Evolutionary conservation across 2,888 invertebrate genomes (phyloP), one percentile per base, ranked within the genome.

Genomic region (Elaeidobius kamerunicus): DNA sequence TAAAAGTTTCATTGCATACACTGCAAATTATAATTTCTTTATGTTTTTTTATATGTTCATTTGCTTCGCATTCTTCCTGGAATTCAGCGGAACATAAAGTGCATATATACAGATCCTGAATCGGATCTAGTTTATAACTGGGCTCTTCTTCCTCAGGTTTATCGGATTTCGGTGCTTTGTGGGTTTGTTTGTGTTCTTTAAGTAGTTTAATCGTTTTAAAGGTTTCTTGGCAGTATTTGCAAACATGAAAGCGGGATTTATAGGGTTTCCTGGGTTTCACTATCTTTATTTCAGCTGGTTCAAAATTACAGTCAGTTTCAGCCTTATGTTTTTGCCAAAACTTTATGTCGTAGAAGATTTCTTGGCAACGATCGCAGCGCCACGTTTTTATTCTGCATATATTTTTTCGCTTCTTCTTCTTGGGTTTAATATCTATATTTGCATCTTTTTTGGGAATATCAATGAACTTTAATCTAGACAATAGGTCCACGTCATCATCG

Each of bases 71-170:
- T 38, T 59, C 44, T 12, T 58, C 56, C 51, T 64, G 63, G 39
- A 59, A 65, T 34, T 66, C 66, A 6, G 65, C 65, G 1, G 63
- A 64, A 45, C 66, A 65, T n/a, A 63, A 64, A 32, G 59, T 61
- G 47, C 68, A 68, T 16, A 66, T 60, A 45, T 58, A 68, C 1
- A 67, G 56, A 11, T 68, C 65, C 36, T 65, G 63, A 17, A 50
- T 19, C 16, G 62, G 55, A 45, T 70, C 68, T 44, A 62, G 65
- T 43, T 63, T 65, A 52, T 65, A 71, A 7, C 60, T 61, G n/a
- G 52, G 55, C 15, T 42, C 46, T 28, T 57, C 57, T 16, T 55
- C 57, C 6, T 50, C 40, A 15, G 9, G 27, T 16, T 42, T 36
- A 12, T 35, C 28, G 11, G 23, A 2, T 9, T 35, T 27, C 14